phyloP scores from a whole-genome alignment of 1,140 invertebrate genomes.

The Heliconius hewitsoni region DNA sequence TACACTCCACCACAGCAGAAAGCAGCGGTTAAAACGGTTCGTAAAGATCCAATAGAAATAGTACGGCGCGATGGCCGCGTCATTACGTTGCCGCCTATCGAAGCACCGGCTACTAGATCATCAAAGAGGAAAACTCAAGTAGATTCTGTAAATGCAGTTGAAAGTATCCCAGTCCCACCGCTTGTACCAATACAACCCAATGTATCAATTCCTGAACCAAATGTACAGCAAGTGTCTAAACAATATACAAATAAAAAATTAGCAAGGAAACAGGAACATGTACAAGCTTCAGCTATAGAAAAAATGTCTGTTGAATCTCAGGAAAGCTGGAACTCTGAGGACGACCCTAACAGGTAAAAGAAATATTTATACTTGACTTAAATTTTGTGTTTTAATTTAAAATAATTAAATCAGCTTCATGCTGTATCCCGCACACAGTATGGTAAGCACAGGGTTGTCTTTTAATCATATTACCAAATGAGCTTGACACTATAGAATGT shows the following conservation, averaged over 20 bases:
- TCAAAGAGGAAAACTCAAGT: slow-evolving; percentile 63
- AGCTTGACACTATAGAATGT: too few species aligned
- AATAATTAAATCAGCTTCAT: too few species aligned
- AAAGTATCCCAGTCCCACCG: slow-evolving; percentile 33
- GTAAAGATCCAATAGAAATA: slow-evolving; percentile 85
- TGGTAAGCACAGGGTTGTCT: too few species aligned
- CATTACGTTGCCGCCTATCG: slow-evolving; percentile 89
- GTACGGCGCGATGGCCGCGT: slow-evolving; percentile 86
- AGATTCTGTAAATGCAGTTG: slow-evolving; percentile 38
- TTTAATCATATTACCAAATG: too few species aligned
- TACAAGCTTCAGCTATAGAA: slow-evolving; percentile 48
- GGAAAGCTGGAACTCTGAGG: slow-evolving; percentile 89
- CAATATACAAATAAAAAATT: slow-evolving; percentile 71
- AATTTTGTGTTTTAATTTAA: too few species aligned
- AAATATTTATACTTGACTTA: not conserved
- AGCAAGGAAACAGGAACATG: slow-evolving; percentile 60
- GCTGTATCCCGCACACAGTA: too few species aligned
- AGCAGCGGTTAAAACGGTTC: slow-evolving; percentile 48
- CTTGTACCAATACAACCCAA: slow-evolving; percentile 37
- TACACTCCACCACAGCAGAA: slow-evolving; percentile 58
- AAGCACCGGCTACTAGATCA: slow-evolving; percentile 82
- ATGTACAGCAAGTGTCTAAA: slow-evolving; percentile 54
- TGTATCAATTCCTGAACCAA: slow-evolving; percentile 44
- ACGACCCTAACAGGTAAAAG: slow-evolving; percentile 91
- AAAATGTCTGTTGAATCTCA: slow-evolving; percentile 84